Base-by-base conservation (phyloP, 2,888 invertebrate species). In the Tipula vernalis region DNA sequence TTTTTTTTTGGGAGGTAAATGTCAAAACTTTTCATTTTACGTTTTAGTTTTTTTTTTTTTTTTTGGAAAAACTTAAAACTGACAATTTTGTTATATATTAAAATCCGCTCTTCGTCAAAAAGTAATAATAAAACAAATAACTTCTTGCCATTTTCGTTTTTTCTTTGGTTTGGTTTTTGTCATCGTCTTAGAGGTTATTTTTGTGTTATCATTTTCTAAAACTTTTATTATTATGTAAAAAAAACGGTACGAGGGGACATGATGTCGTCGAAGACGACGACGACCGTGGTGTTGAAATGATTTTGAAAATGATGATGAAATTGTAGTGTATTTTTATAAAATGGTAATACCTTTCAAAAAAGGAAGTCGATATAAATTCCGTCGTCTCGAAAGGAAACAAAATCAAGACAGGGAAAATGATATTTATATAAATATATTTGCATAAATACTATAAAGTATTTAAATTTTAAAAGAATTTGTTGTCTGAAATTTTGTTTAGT, bases 41-140 rank as follows among this genome's bases (percentile, higher is more conserved):
- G 15, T 57, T 57, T 57, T 51, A 4, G 15, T 44, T 44, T 3
- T 44, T 2, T 8, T 51, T 51, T 51, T 12, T 71, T 10, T 71
- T 28, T 71, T 71, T 71, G 8, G 71, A 28, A 71, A 57, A 71
- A 71, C 71, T 71, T 71, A 71, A 71, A 71, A 71, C 18, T 71
- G 71, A 71, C 71, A 71, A 71, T 71, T 71, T 71, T 71, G 28
- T n/a, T 71, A 28, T 71, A 71, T 71, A 71, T 71, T 71, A 71
- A 71, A 71, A 71, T 71, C 71, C 71, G 18, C 71, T 71, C 71
- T 71, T 71, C 71, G 71, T 71, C 71, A 71, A 71, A 71, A 71
- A 71, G 71, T 71, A 71, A 71, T 71, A 71, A 71, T 71, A 71
- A 71, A 71, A 71, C 71, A 71, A 71, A 71, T 71, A 71, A 71